phyloP scores from a whole-genome alignment of 1,140 invertebrate species.

The Calosoma granatense region DNA sequence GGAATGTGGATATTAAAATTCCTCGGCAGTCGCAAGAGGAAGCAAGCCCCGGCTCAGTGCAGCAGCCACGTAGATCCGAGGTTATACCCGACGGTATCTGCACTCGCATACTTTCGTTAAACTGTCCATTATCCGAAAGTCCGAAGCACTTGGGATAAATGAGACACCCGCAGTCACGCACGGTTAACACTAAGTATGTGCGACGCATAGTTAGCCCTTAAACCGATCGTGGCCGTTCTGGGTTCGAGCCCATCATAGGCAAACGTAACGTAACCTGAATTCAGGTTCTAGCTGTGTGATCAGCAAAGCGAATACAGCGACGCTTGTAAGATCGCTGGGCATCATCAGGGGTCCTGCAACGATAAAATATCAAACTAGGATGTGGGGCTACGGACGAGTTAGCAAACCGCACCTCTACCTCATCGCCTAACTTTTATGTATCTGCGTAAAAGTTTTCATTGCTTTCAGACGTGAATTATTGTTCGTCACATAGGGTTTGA shows the following conservation, averaged over 20 bases:
- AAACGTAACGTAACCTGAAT: not conserved
- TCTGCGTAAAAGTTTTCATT: constrained; percentile 8
- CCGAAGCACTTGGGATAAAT: not conserved
- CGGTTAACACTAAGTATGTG: constrained; percentile 5
- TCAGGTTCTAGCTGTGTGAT: not conserved
- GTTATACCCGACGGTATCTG: not conserved
- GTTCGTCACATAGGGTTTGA: not conserved
- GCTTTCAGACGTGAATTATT: constrained; percentile 1
- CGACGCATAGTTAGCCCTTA: constrained; percentile 3
- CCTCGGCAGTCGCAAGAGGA: not conserved
- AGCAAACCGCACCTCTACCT: not conserved
- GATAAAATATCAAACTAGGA: not conserved
- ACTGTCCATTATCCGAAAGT: constrained; percentile 8
- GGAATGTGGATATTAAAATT: constrained; percentile 9
- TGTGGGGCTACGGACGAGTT: not conserved
- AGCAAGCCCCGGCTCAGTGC: not conserved
- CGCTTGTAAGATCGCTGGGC: not conserved
- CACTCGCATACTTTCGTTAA: constrained; percentile 8
- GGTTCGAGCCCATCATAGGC: not conserved
- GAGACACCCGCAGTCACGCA: constrained; percentile 1
- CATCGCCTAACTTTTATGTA: not conserved
- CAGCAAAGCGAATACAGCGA: not conserved
- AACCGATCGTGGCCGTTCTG: not conserved
- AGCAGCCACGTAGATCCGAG: not conserved
- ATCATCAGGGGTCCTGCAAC: not conserved